A percentile compares a stretch with the other conserved stretches of the same genome.
phyloP scores from a whole-genome alignment of 2,888 invertebrate genomes.

The Mythimna ferrago region DNA sequence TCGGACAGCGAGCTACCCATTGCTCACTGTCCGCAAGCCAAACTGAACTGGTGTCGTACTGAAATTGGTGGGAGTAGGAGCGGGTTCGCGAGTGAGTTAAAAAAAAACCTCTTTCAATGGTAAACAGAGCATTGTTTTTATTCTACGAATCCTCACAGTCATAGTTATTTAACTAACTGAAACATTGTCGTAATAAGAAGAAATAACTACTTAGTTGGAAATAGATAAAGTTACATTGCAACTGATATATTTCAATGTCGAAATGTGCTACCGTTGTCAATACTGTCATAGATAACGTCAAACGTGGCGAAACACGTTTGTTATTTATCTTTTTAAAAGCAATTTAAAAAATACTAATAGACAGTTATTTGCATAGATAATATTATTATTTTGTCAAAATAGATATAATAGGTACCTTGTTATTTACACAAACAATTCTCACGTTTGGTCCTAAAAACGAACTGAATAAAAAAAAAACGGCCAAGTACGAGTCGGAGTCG shows the following conservation, averaged over 20 bases:
- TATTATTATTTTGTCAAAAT: no score
- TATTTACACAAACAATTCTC: no score
- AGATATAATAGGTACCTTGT: no score
- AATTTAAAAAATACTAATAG: neutral
- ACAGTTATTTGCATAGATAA: neutral
- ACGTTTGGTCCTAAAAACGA: no score
- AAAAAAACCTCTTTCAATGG: slow-evolving; percentile 11
- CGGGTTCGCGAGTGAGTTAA: neutral
- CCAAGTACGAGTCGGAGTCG: neutral
- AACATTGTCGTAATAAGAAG: slow-evolving; percentile 42
- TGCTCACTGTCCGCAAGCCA: no score
- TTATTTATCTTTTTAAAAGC: slow-evolving; percentile 11
- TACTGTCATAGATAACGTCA: slow-evolving; percentile 51
- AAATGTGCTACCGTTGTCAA: slow-evolving; percentile 49
- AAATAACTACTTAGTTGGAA: slow-evolving; percentile 45
- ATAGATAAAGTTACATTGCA: slow-evolving; percentile 52
- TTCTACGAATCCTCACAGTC: slow-evolving; percentile 32
- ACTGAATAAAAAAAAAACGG: neutral
- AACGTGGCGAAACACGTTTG: slow-evolving; percentile 53
- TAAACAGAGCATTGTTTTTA: slow-evolving; percentile 38
- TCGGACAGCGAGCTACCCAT: no score
- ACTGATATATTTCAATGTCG: slow-evolving; percentile 49
- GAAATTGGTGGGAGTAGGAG: no score
- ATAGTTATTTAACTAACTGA: slow-evolving; percentile 26
- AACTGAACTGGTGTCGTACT: no score